Evolutionary conservation across 2,888 invertebrate genomes (phyloP), one percentile per base, ranked within the genome.

Genomic region (Erebia epiphron): DNA sequence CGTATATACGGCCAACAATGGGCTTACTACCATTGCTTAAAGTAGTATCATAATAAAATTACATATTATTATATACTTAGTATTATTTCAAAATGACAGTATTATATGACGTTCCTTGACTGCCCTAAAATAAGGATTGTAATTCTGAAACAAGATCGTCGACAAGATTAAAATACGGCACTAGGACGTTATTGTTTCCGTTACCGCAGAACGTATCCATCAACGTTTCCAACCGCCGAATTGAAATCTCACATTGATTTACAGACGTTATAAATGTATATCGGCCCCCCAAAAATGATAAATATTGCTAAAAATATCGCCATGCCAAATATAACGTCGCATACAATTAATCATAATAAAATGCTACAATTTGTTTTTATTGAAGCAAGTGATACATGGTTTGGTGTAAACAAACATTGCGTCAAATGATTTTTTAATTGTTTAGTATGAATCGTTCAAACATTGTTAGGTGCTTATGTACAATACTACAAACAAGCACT

Each of bases 191-290:
- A 67, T 65, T 61, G 68, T 63, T 71, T 43, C 49, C 64, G 26
- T 46, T 58, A 68, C 54, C 16, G 50, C 60, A 50, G 58, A 67
- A 49, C 64, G 52, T 63, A 68, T 70, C 66, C 58, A 70, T 66
- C 68, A 67, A 52, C 54, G n/a, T 50, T 49, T 56, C 50, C 60
- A 56, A 64, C 52, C 63, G 60, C 54, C 57, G 61, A 66, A 73
- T 70, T 73, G 68, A 68, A 73, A 70, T 64, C 35, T 62, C 41
- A 18, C 60, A 66, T 70, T 66, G 61, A 73, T 68, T 73, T 49
- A 69, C 64, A 21, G 46, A 21, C 60, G 49, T 35, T 64, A 60
- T 67, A 72, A 72, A 64, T 67, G 60, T 67, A 35, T 67, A 67
- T 60, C 60, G 26, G 60, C 50, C 60, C 35, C n/a, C 43, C 50